phyloP scores from a whole-genome alignment of 2,888 invertebrate genomes.

The Pheosia tremula region DNA sequence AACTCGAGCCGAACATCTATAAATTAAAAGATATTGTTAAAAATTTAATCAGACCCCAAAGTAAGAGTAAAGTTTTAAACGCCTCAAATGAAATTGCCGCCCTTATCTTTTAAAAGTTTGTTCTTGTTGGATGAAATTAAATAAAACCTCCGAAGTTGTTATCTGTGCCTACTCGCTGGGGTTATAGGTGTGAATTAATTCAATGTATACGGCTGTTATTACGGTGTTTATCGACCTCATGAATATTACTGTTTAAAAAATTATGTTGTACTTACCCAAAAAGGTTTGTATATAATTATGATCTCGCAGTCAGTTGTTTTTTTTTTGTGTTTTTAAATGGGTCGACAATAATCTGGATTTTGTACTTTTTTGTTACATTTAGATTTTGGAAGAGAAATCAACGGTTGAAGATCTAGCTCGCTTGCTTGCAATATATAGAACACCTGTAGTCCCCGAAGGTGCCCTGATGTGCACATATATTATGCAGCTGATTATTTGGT shows the following conservation, averaged over 20 bases:
- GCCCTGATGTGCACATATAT: too few species aligned
- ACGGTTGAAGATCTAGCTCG: too few species aligned
- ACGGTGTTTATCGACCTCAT: background rate
- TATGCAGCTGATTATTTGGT: too few species aligned
- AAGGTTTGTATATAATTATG: too few species aligned
- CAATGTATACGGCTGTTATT: slow-evolving; percentile 23
- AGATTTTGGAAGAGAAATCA: too few species aligned
- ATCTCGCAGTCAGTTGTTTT: too few species aligned
- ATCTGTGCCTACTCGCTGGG: slow-evolving; percentile 52
- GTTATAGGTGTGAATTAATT: slow-evolving; percentile 63
- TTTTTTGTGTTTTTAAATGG: too few species aligned
- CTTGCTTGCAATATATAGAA: too few species aligned
- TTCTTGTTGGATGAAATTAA: slow-evolving; percentile 59
- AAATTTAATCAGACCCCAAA: slow-evolving; percentile 61
- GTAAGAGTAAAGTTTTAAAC: slow-evolving; percentile 62
- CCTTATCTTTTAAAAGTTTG: slow-evolving; percentile 66
- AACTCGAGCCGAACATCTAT: slow-evolving; percentile 44
- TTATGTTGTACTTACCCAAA: too few species aligned
- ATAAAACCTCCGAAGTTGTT: slow-evolving; percentile 67
- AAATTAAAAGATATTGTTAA: slow-evolving; percentile 64
- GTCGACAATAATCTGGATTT: too few species aligned
- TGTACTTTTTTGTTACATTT: too few species aligned
- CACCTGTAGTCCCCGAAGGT: too few species aligned
- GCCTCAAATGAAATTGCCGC: slow-evolving; percentile 69
- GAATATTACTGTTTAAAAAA: background rate